Percentiles rank a stretch among this genome's conserved stretches.
phyloP scores from a whole-genome alignment of 2,888 invertebrate genomes.

The Strigamia crassipes region DNA sequence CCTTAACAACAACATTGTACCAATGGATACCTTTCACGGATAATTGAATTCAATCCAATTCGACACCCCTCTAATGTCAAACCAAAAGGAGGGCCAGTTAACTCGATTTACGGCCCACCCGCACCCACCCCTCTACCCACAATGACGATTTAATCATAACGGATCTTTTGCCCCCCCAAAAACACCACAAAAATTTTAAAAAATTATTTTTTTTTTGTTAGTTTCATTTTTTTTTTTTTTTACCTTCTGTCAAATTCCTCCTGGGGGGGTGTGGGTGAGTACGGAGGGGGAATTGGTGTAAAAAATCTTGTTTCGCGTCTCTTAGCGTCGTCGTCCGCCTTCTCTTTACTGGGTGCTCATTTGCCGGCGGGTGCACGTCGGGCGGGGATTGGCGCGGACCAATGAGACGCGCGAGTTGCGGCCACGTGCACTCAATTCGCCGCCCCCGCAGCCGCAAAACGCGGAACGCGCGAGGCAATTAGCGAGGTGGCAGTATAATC shows the following conservation, averaged over 20 bases:
- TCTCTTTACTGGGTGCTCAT: slow-evolving; percentile 17
- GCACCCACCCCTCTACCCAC: not conserved
- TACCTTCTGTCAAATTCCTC: no score
- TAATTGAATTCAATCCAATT: slow-evolving; percentile 42
- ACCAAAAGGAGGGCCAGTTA: slow-evolving; percentile 23
- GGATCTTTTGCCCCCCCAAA: not conserved
- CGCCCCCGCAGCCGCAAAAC: slow-evolving; percentile 41
- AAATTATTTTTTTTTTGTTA: not conserved
- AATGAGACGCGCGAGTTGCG: not conserved
- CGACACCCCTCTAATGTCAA: slow-evolving; percentile 36
- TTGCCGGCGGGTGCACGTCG: slow-evolving; percentile 38
- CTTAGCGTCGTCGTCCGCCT: slow-evolving; percentile 14
- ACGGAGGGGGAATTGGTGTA: not conserved
- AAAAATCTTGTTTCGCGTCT: not conserved
- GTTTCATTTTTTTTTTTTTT: no score
- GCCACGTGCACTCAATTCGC: slow-evolving; percentile 37
- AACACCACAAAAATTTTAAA: not conserved
- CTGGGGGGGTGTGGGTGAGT: no score
- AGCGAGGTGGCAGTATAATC: slow-evolving; percentile 46
- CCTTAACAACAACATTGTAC: slow-evolving; percentile 36
- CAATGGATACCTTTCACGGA: slow-evolving; percentile 42
- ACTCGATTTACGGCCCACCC: not conserved
- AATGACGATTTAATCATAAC: slow-evolving; percentile 40
- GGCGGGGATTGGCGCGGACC: slow-evolving; percentile 19
- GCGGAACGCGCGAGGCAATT: slow-evolving; percentile 41